These are phyloP conservation scores for Tenthredo distinguenda DNA, from an alignment of 2,888 invertebrate species.

Conservation along the genomic window DNA sequence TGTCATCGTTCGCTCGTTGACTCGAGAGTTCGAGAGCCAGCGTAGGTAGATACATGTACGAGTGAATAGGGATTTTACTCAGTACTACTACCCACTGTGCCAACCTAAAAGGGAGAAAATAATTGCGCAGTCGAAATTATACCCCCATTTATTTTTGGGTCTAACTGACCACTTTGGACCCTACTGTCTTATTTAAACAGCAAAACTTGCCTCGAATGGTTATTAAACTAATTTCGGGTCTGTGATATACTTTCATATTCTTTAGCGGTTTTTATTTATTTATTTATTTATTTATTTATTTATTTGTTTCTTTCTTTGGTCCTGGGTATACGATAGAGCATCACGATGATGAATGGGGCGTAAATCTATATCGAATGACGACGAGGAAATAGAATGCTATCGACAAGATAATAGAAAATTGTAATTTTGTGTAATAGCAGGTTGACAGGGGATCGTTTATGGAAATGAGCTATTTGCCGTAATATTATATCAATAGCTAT, in stretches of 20 bases:
- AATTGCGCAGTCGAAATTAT: not conserved
- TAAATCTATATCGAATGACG: not conserved
- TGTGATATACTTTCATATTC: no score
- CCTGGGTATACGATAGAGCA: not conserved
- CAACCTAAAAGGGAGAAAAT: not conserved
- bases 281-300: not conserved
- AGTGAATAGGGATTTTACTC: not conserved
- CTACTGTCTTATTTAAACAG: not conserved
- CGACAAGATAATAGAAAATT: constrained; percentile 25
- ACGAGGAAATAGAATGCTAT: constrained; percentile 24
- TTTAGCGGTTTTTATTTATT: no score
- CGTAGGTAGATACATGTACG: not conserved
- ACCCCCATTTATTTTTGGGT: not conserved
- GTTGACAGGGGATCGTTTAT: constrained; percentile 36
- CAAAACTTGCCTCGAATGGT: no score
- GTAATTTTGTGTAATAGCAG: constrained; percentile 28
- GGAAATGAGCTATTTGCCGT: constrained; percentile 28
- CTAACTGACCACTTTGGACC: not conserved
- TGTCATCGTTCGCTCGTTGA: constrained; percentile 40
- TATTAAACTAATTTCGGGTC: no score
- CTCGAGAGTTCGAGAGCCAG: constrained; percentile 29
- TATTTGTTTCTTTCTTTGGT: not conserved
- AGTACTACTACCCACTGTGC: not conserved
- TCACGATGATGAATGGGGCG: not conserved
- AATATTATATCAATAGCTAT: constrained; percentile 26